Evolutionary conservation across 2,888 invertebrate genomes (phyloP).

Genomic region (Trilocha varians): DNA sequence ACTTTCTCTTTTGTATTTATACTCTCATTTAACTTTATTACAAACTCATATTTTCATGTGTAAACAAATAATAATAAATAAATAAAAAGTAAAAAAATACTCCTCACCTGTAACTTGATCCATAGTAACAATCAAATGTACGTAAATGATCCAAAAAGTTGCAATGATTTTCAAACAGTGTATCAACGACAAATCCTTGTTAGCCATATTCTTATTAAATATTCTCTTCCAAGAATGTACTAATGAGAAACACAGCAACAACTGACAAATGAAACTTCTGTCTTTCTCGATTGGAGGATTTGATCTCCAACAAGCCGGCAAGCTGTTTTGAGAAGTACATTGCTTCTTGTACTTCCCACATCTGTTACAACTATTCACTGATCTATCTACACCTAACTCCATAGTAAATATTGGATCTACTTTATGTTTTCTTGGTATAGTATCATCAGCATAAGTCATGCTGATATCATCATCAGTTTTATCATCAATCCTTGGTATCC

Average conservation of each 20-base stretch:
- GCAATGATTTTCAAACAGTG: slow-evolving; percentile 77
- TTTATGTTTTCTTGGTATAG: slow-evolving; percentile 25
- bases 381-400: slow-evolving; percentile 49
- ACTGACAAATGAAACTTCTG: slow-evolving; percentile 31
- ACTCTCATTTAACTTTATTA: too few relatives aligned
- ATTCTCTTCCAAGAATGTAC: slow-evolving; percentile 53
- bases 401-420: slow-evolving; percentile 48
- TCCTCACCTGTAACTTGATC: slow-evolving; percentile 75
- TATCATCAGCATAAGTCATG: neutral
- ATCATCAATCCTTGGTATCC: slow-evolving; percentile 18
- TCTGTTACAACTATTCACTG: slow-evolving; percentile 42
- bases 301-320: slow-evolving; percentile 8
- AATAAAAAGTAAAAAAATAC: neutral
- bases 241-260: slow-evolving; percentile 57
- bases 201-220: slow-evolving; percentile 59
- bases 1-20: too few relatives aligned
- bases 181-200: slow-evolving; percentile 67
- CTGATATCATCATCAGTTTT: slow-evolving; percentile 24
- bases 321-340: slow-evolving; percentile 23
- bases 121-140: slow-evolving; percentile 75
- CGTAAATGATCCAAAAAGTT: slow-evolving; percentile 77
- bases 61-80: neutral
- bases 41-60: too few relatives aligned
- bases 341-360: slow-evolving; percentile 62
- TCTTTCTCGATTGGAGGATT: slow-evolving; percentile 42